Evolutionary conservation across 92 coral and sea anemone genomes (phyloP).

Genomic region (Epizoanthus ramosus): DNA sequence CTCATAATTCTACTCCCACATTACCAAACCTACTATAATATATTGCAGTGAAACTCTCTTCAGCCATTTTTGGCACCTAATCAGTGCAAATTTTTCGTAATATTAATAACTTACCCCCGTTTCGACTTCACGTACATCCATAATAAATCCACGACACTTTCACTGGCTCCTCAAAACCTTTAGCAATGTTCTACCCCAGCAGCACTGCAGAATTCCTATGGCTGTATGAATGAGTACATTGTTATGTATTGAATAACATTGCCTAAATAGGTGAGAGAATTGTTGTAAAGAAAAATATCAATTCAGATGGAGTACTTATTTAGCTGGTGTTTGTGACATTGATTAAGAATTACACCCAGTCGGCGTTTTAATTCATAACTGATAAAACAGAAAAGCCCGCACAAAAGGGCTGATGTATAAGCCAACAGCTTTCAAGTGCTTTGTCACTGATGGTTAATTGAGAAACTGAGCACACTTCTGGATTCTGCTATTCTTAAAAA

Average conservation of each 20-base stretch:
- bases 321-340: not conserved
- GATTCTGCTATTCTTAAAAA: not conserved
- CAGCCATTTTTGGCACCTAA: no score
- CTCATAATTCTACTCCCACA: no score
- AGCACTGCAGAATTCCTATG: not conserved
- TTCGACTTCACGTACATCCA: not conserved
- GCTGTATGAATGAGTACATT: not conserved
- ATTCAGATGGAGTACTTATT: not conserved
- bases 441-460: not conserved
- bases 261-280: not conserved
- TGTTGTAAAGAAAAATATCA: not conserved
- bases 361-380: not conserved
- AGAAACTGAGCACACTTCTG: not conserved
- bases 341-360: not conserved
- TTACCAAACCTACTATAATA: no score
- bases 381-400: not conserved
- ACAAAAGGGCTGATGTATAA: not conserved
- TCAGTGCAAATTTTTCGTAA: not conserved
- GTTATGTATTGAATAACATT: not conserved
- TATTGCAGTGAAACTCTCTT: no score
- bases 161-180: not conserved
- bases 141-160: not conserved
- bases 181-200: not conserved
- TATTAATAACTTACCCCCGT: slow-evolving; percentile 7
- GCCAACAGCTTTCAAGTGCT: not conserved